Evolutionary conservation across 2,797 vertebrate species (phyloP), one percentile per base, ranked within the genome.

Genomic region (Oceanodroma leucorhoa): DNA sequence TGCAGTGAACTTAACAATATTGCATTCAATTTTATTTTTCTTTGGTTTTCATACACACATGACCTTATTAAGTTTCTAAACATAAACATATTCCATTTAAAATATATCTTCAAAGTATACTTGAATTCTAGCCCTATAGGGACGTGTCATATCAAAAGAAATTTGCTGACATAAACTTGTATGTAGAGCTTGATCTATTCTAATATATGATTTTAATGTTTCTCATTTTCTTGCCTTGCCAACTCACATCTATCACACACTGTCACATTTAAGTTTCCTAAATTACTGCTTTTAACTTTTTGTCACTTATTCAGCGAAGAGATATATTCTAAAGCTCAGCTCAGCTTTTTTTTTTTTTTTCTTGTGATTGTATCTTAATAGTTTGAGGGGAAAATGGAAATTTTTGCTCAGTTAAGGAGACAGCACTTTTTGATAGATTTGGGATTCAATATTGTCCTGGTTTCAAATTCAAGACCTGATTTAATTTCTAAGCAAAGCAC

Each of bases 261-360:
- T 98, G 98, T 98, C 98, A 98, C 97, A 97, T 98, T 97, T 98
- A 97, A 98, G 97, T 98, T 98, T 96, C 96, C 96, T 97, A 98
- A 98, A 98, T 98, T 98, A 98, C 98, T 97, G 97, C 98, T 97
- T 98, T 98, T 98, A 98, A 98, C 97, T 98, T 98, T 98, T 98
- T 98, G 98, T 98, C 98, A 97, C 97, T 98, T 97, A 97, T 96
- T 98, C 97, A 96, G 97, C 40, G 83, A 97, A 97, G 97, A 98
- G 95, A 97, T 96, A 95, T 88, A 97, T 98, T 97, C 97, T 78
- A 96, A 97, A 97, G 92, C 87, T 96, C 83, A 65, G 64, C 87
- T 96, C 86, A 70, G 69, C 72, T 57, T 86, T 92, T 91, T 86
- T 57, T 85, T 92, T 91, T 86, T 86, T 91, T 71, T 45, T 62